Evolutionary conservation across 2,888 invertebrate genomes (phyloP).

Genomic region (Agriopis marginaria): DNA sequence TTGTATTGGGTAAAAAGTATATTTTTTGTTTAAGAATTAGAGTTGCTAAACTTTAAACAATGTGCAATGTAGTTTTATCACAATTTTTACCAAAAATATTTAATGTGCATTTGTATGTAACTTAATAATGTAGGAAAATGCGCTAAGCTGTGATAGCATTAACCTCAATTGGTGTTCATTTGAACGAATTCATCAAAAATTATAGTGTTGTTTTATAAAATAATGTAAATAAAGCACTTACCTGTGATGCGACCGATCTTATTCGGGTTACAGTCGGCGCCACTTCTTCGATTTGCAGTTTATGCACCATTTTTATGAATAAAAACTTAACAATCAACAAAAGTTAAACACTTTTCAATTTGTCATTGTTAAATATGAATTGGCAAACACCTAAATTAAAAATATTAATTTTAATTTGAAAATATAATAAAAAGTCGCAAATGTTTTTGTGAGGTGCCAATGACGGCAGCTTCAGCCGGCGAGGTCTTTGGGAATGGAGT

Average conservation of each 20-base stretch:
- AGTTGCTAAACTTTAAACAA: too few relatives aligned
- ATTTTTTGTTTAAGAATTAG: too few relatives aligned
- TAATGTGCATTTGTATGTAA: too few relatives aligned
- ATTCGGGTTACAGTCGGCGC: slow-evolving; percentile 55
- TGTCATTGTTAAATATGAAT: neutral
- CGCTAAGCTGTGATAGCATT: neutral
- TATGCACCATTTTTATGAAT: slow-evolving; percentile 45
- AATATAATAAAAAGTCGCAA: slow-evolving; percentile 9
- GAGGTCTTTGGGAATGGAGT: slow-evolving; percentile 27
- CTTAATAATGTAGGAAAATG: too few relatives aligned
- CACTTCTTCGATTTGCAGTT: slow-evolving; percentile 44
- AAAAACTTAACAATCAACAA: slow-evolving; percentile 12
- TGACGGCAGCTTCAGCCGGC: slow-evolving; percentile 22
- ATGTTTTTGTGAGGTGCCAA: neutral
- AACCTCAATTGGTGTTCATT: neutral
- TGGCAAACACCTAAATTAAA: neutral
- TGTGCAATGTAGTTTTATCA: too few relatives aligned
- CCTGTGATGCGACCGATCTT: slow-evolving; percentile 69
- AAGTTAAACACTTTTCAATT: slow-evolving; percentile 3
- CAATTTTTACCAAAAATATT: too few relatives aligned
- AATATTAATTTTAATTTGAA: neutral
- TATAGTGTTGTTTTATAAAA: neutral
- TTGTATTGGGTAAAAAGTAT: too few relatives aligned
- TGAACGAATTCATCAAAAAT: neutral
- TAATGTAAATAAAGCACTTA: slow-evolving; percentile 47